Conservation (phyloP, 1,140 invertebrate genomes). For the Drosophila setifemur region DNA sequence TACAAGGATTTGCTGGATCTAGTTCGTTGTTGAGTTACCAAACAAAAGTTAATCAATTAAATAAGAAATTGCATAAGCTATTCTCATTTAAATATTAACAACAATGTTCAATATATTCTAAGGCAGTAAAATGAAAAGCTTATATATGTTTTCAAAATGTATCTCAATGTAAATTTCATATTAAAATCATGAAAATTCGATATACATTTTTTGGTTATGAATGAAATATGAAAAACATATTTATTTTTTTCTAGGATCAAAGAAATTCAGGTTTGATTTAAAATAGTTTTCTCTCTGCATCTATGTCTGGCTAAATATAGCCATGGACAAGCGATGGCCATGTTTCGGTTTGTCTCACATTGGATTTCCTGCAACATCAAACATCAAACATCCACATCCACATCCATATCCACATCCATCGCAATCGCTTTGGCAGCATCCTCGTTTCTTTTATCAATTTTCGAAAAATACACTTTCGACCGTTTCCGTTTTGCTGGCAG, state of each 20-base stretch:
- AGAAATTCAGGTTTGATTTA: neutral
- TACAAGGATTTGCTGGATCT: too few relatives aligned
- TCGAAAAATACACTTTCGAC: conserved; percentile 40
- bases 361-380: conserved; percentile 64
- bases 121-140: too few relatives aligned
- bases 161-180: too few relatives aligned
- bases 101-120: too few relatives aligned
- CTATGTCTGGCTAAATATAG: conserved; percentile 66
- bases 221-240: too few relatives aligned
- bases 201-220: neutral
- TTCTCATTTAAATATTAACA: too few relatives aligned
- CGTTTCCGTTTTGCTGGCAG: conserved; percentile 51
- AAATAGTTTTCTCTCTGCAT: neutral
- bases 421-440: conserved; percentile 9
- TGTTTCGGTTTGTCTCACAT: conserved; percentile 36
- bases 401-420: conserved; percentile 1
- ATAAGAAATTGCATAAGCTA: too few relatives aligned
- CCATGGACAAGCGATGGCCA: conserved; percentile 49
- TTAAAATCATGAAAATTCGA: too few relatives aligned
- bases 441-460: conserved; percentile 24
- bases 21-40: too few relatives aligned
- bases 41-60: too few relatives aligned
- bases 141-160: too few relatives aligned
- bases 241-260: neutral
- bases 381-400: conserved; percentile 1